Base-by-base conservation (phyloP, 2,888 invertebrate genomes). In the Halictus ligatus region DNA sequence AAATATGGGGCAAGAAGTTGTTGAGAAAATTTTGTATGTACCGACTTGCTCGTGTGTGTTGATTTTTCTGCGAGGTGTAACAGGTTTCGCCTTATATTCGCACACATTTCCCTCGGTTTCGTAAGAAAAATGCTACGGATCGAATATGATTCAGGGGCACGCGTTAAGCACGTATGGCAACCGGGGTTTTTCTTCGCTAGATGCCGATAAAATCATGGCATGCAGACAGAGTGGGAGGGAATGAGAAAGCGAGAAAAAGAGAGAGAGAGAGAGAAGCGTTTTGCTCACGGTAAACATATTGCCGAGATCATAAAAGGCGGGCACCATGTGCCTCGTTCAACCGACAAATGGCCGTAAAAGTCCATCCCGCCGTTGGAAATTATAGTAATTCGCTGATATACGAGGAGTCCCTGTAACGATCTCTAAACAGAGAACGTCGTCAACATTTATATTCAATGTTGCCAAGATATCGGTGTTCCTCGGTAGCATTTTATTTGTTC, bases 381-480 rank as follows among this genome's bases (percentile, higher is more conserved):
- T 89, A 88, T 88, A 90, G 86, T 86, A 90, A 90, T 90, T 86
- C 86, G 48, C 72, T 87, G 88, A 89, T 89, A 85, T 88, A 89
- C 88, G 88, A 84, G 79, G 71, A 73, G 76, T 60, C n/a, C n/a
- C 86, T 84, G 88, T 87, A 90, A 90, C 90, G 85, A 83, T 86
- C 90, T 78, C 87, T 90, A 86, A 89, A 89, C 88, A 60, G 21
- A 60, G 74, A 78, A 80, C 79, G 79, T 0, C 35, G 35, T 35
- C 35, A 35, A 35, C 80, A 80, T 78, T 76, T 78, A 54, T 82
- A 88, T 86, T 75, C 78, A 84, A 80, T 76, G 77, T 78, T 40
- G 48, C 73, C 78, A 78, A 79, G 80, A 75, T 73, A 75, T 43
- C 69, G 35, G 35, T 35, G 35, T 35, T 5, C 35, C 35, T 4